phyloP scores from a whole-genome alignment of 2,113 vertebrate species.

The Eurystomus gularis region DNA sequence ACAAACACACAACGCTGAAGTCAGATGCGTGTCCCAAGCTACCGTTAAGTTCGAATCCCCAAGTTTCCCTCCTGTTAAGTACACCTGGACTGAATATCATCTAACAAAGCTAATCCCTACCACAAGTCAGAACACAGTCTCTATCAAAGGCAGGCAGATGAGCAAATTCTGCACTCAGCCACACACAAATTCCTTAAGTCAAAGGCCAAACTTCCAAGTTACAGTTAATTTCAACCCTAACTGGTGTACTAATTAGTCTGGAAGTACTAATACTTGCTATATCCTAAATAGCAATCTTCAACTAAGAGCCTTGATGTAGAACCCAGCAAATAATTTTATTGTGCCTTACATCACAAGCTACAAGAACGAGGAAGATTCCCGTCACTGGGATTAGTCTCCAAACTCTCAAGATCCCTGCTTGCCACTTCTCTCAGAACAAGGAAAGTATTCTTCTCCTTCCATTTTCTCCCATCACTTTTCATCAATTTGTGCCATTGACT shows the following conservation, averaged over 20 bases:
- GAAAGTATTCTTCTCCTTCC: background rate
- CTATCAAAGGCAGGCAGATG: background rate
- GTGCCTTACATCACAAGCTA: background rate
- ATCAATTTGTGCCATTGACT: background rate
- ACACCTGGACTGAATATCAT: background rate
- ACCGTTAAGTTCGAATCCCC: background rate
- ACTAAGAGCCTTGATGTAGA: background rate
- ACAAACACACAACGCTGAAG: conserved; percentile 16
- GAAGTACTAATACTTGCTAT: background rate
- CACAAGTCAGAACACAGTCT: background rate
- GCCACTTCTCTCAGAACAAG: background rate
- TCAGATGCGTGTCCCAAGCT: background rate
- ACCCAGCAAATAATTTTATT: background rate
- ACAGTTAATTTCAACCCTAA: background rate
- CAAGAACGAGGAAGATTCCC: background rate
- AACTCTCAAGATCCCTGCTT: background rate
- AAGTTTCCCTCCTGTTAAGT: background rate
- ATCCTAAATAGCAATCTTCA: background rate
- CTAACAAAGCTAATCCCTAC: background rate
- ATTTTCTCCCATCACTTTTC: background rate
- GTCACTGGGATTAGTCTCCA: background rate
- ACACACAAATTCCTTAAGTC: background rate
- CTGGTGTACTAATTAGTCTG: background rate
- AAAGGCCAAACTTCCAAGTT: background rate
- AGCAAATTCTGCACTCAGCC: background rate